Conservation (phyloP, 2,113 vertebrate species). For the Pedetes capensis region DNA sequence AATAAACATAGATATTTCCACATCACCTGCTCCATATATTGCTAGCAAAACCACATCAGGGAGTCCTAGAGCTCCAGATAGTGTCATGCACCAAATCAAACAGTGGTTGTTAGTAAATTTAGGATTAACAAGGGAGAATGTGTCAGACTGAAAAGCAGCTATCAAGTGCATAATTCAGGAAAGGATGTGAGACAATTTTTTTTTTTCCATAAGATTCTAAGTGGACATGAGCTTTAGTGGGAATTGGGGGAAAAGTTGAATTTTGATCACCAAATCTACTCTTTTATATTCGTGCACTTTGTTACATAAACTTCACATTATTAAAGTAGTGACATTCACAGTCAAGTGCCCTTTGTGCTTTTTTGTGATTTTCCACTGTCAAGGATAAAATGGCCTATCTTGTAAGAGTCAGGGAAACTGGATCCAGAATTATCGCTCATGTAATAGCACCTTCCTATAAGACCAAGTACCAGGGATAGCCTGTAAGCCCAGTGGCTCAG, state of each 20-base stretch:
- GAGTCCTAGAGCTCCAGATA: neutral
- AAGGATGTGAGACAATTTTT: neutral
- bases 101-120: neutral
- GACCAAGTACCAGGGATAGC: neutral
- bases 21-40: neutral
- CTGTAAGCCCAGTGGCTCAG: no score
- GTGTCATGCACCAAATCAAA: neutral
- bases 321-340: neutral
- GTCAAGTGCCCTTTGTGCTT: neutral
- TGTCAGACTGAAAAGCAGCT: neutral
- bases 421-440: neutral
- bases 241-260: neutral
- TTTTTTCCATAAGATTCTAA: neutral
- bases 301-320: neutral
- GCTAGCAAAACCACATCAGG: neutral
- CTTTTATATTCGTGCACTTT: neutral
- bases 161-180: neutral
- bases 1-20: neutral
- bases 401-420: neutral
- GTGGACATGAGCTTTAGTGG: no score
- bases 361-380: neutral
- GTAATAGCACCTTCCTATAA: neutral
- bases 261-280: neutral
- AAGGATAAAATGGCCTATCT: neutral
- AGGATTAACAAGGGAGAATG: neutral